These are phyloP conservation scores for Helicolenus hilgendorfi DNA, from an alignment of 2,797 vertebrate species.

Conservation along the genomic window DNA sequence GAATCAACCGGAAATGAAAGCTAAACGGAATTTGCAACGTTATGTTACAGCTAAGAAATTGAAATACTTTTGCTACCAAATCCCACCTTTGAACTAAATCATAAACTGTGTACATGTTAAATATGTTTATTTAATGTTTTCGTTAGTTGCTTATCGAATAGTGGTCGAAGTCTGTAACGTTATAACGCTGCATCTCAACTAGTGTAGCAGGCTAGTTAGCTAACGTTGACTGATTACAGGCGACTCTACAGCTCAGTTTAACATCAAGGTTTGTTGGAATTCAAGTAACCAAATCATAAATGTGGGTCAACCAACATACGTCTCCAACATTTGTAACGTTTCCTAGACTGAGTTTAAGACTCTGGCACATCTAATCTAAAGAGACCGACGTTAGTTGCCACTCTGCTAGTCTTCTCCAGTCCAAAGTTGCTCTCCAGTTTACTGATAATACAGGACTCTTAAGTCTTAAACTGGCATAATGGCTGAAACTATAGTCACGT, in stretches of 20 bases:
- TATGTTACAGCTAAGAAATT: not conserved
- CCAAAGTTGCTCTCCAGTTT: not conserved
- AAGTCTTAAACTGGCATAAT: conserved; percentile 48
- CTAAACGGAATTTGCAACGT: not conserved
- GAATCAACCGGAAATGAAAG: conserved; percentile 2
- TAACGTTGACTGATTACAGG: not conserved
- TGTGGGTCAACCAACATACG: not conserved
- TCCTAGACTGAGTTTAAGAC: not conserved
- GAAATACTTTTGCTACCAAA: not conserved
- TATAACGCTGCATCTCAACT: not conserved
- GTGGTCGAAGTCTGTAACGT: not conserved
- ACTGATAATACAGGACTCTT: not conserved
- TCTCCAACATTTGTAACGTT: not conserved
- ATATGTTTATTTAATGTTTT: not conserved
- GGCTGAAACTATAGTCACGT: conserved; percentile 85
- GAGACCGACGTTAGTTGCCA: not conserved
- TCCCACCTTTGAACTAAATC: rapidly evolving
- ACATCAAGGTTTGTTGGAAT: not conserved
- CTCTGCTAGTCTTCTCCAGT: not conserved
- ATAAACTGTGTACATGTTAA: too few species aligned
- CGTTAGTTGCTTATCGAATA: not conserved
- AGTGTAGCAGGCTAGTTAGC: conserved; percentile 41
- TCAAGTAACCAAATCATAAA: not conserved
- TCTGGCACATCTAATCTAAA: not conserved
- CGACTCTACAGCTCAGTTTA: not conserved